Conservation (phyloP, 2,113 vertebrate species). For the Dasypus novemcinctus region DNA sequence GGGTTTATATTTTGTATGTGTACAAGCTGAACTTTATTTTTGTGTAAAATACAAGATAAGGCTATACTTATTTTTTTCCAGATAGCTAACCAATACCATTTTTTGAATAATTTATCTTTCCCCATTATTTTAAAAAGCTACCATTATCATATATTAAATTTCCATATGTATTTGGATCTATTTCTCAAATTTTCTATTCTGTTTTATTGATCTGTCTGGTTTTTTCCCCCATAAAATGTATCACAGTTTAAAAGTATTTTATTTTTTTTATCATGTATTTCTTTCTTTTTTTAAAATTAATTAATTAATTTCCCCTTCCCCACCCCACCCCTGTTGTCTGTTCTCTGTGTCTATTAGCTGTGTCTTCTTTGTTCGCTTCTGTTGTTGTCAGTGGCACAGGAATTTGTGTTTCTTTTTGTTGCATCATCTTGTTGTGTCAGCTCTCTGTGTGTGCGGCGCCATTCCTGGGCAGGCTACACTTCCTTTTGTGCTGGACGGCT, state of each 20-base stretch:
- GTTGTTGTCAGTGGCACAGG: too few species aligned
- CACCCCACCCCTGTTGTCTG: too few species aligned
- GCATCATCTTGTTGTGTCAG: too few species aligned
- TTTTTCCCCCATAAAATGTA: not conserved
- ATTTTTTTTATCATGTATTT: too few species aligned
- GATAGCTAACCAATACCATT: not conserved
- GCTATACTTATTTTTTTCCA: not conserved
- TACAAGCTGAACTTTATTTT: not conserved
- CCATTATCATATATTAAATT: not conserved
- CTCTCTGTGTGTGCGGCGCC: too few species aligned
- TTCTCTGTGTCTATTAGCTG: too few species aligned
- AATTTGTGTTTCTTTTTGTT: too few species aligned
- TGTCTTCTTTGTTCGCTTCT: too few species aligned
- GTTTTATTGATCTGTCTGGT: not conserved
- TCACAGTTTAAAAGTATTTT: not conserved
- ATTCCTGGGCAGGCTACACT: too few species aligned
- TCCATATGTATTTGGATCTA: not conserved
- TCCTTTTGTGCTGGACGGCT: too few species aligned
- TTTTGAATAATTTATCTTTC: not conserved
- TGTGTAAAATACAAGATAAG: not conserved
- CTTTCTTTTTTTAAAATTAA: too few species aligned
- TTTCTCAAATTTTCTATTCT: not conserved
- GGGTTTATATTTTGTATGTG: not conserved
- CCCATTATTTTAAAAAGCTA: not conserved
- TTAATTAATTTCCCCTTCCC: too few species aligned